Conservation (phyloP, 1,140 invertebrate species). For the Drosophila sturtevanti region DNA sequence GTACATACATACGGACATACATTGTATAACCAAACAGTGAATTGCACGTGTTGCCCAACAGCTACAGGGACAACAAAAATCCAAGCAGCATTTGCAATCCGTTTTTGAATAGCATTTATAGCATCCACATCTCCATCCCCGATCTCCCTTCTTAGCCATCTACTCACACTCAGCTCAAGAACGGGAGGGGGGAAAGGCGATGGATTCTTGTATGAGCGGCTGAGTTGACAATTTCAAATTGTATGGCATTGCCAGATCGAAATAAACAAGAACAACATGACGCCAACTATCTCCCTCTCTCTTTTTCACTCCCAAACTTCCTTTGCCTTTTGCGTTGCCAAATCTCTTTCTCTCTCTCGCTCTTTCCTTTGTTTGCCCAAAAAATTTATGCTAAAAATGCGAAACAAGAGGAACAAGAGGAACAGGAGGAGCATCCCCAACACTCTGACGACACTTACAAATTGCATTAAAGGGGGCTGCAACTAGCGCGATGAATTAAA, state of each 20-base stretch:
- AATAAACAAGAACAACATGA: slow-evolving; percentile 29
- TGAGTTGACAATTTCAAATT: slow-evolving; percentile 55
- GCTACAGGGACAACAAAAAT: slow-evolving; percentile 28
- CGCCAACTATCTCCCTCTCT: neutral
- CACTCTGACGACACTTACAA: slow-evolving; percentile 53
- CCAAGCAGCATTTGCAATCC: slow-evolving; percentile 52
- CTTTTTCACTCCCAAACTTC: neutral
- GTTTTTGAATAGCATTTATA: slow-evolving; percentile 68
- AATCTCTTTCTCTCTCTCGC: no score
- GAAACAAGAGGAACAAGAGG: neutral
- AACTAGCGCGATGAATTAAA: slow-evolving; percentile 36
- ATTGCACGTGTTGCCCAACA: slow-evolving; percentile 61
- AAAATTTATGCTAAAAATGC: slow-evolving; percentile 53
- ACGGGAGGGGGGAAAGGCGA: neutral
- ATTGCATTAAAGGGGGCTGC: slow-evolving; percentile 66
- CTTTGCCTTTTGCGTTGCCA: neutral
- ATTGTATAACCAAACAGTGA: slow-evolving; percentile 46
- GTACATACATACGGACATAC: slow-evolving; percentile 33
- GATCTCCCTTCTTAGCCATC: neutral
- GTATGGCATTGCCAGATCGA: slow-evolving; percentile 33
- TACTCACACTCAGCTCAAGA: no score
- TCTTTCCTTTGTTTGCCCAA: slow-evolving; percentile 26
- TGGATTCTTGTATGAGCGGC: slow-evolving; percentile 6
- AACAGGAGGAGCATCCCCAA: slow-evolving; percentile 8
- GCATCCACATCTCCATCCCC: slow-evolving; percentile 36